phyloP scores from a whole-genome alignment of 1,140 invertebrate species.

The Diabrotica undecimpunctata region DNA sequence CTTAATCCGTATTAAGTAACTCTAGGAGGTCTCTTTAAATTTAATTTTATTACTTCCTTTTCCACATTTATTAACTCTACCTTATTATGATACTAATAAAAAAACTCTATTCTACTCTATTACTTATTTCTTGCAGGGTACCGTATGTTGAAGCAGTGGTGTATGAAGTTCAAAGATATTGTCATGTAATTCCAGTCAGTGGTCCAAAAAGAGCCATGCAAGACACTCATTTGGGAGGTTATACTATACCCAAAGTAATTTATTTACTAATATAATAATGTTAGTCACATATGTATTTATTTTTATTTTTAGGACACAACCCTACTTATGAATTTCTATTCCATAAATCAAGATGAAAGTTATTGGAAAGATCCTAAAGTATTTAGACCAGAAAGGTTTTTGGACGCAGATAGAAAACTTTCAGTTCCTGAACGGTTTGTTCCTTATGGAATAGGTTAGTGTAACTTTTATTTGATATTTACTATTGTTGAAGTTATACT shows the following conservation, averaged over 20 bases:
- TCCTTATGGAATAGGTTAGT: constrained; percentile 67
- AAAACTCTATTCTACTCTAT: no score
- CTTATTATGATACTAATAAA: no score
- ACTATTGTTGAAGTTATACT: no score
- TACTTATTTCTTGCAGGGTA: constrained; percentile 20
- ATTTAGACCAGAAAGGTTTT: constrained; percentile 71
- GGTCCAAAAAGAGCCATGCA: constrained; percentile 63
- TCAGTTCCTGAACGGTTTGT: constrained; percentile 56
- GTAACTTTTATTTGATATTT: background rate
- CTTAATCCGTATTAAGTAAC: no score
- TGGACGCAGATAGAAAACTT: constrained; percentile 58
- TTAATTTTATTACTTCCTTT: no score
- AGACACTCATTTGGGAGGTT: constrained; percentile 59
- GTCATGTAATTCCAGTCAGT: constrained; percentile 58
- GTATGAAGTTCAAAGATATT: constrained; percentile 57
- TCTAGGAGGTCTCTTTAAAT: no score
- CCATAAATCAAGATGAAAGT: constrained; percentile 61
- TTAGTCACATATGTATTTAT: background rate
- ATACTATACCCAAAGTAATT: constrained; percentile 60
- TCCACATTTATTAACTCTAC: no score
- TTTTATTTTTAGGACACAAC: constrained; percentile 47
- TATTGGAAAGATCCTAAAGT: constrained; percentile 65
- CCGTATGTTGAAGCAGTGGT: constrained; percentile 58
- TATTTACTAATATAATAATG: background rate
- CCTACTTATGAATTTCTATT: constrained; percentile 64